Evolutionary conservation across 2,888 invertebrate genomes (phyloP).

Genomic region (Hirtodrosophila duncani): DNA sequence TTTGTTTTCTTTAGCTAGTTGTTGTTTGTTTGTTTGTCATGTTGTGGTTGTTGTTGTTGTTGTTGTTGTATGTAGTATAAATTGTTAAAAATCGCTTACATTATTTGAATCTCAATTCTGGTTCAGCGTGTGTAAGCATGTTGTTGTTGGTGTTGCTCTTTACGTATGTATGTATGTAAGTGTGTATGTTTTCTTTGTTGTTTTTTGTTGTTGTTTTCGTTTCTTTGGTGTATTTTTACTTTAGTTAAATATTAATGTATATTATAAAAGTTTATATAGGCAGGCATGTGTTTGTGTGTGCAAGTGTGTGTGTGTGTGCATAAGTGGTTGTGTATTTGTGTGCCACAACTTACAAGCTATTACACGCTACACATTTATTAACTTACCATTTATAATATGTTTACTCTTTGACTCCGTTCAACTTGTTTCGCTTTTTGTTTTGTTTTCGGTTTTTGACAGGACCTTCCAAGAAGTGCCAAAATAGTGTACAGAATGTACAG

Average conservation of each 20-base stretch:
- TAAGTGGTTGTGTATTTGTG: slow-evolving; percentile 29
- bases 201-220: slow-evolving; percentile 40
- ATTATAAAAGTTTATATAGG: slow-evolving; percentile 64
- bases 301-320: slow-evolving; percentile 7
- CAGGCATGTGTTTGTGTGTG: slow-evolving; percentile 41
- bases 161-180: slow-evolving; percentile 14
- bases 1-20: slow-evolving; percentile 55
- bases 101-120: slow-evolving; percentile 55
- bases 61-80: slow-evolving; percentile 44
- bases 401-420: slow-evolving; percentile 20
- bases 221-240: slow-evolving; percentile 38
- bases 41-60: slow-evolving; percentile 10
- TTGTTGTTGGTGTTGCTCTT: no score
- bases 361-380: slow-evolving; percentile 69
- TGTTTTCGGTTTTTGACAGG: slow-evolving; percentile 32
- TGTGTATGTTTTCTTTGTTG: slow-evolving; percentile 14
- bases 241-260: slow-evolving; percentile 20
- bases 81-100: slow-evolving; percentile 66
- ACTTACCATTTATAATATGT: slow-evolving; percentile 62
- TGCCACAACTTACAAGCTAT: slow-evolving; percentile 52
- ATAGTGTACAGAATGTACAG: slow-evolving; percentile 67
- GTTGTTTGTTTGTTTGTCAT: slow-evolving; percentile 12
- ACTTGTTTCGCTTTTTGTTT: slow-evolving; percentile 9
- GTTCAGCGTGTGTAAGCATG: slow-evolving; percentile 48
- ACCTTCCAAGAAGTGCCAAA: slow-evolving; percentile 63